These are phyloP conservation scores for Nanorana parkeri DNA, from an alignment of 2,113 vertebrate species.

Conservation along the genomic window DNA sequence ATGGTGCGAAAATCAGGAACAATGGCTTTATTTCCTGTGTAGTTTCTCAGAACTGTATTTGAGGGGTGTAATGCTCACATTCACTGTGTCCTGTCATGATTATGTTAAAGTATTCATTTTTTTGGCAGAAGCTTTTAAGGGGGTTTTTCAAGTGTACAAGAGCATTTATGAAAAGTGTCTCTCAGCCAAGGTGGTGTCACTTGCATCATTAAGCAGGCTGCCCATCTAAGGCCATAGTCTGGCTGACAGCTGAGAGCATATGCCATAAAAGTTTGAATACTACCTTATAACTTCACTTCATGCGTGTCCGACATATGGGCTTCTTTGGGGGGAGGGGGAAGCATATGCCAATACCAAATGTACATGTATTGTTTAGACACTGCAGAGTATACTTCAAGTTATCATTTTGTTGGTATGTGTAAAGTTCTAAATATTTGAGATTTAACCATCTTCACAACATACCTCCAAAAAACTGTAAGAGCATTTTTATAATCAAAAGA, in stretches of 20 bases:
- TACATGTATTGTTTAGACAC: conserved; percentile 26
- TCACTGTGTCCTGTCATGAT: conserved; percentile 7
- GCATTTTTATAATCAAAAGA: conserved; percentile 24
- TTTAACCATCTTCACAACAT: not conserved
- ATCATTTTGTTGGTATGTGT: conserved; percentile 16
- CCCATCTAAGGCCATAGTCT: conserved; percentile 41
- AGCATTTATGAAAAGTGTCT: conserved; percentile 53
- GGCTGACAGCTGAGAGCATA: conserved; percentile 38
- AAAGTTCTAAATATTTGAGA: conserved; percentile 26
- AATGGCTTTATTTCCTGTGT: conserved; percentile 5
- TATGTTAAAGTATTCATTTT: conserved; percentile 36
- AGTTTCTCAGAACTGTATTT: conserved; percentile 20
- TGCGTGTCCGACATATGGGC: conserved; percentile 47
- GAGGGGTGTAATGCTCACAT: conserved; percentile 2
- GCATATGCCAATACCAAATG: conserved; percentile 9
- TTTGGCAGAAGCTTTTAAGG: conserved; percentile 47
- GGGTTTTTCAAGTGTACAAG: conserved; percentile 42
- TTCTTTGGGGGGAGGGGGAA: conserved; percentile 13
- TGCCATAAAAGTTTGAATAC: conserved; percentile 49
- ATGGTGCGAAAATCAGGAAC: not conserved
- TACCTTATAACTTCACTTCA: conserved; percentile 43
- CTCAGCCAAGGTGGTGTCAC: conserved; percentile 49
- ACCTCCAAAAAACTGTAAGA: conserved; percentile 22
- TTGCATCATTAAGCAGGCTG: conserved; percentile 49
- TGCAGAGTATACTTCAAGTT: not conserved